phyloP scores from a whole-genome alignment of 2,888 invertebrate genomes.

The Actias luna region DNA sequence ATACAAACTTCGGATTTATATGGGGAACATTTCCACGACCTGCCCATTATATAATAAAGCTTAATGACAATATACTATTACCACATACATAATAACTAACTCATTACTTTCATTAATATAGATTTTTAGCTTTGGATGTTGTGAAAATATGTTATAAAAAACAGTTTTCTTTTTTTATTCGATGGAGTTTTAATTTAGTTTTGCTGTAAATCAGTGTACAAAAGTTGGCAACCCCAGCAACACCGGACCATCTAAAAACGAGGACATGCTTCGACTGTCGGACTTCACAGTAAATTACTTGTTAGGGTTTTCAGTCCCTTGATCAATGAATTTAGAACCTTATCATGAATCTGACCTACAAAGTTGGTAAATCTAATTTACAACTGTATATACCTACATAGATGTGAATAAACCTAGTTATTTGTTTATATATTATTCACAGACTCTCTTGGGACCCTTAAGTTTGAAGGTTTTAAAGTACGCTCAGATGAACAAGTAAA shows the following conservation, averaged over 20 bases:
- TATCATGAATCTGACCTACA: neutral
- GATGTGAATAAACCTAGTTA: neutral
- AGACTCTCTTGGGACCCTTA: too few species aligned
- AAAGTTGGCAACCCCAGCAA: neutral
- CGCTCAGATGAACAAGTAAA: too few species aligned
- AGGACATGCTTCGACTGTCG: neutral
- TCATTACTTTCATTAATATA: too few species aligned
- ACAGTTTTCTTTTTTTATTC: too few species aligned
- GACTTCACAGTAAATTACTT: constrained; percentile 9
- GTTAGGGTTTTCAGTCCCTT: neutral
- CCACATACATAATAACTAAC: too few species aligned
- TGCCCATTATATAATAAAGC: too few species aligned
- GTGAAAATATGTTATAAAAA: too few species aligned
- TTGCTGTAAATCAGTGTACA: neutral
- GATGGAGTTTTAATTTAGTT: neutral
- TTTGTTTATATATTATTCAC: neutral
- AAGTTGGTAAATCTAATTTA: neutral
- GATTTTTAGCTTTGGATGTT: too few species aligned
- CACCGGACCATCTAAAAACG: neutral
- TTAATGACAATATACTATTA: too few species aligned
- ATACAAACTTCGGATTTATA: too few species aligned
- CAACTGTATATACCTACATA: neutral
- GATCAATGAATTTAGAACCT: neutral
- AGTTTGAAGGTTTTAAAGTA: too few species aligned
- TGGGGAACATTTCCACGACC: too few species aligned